Base-by-base conservation (phyloP, 35 echinoderm and acorn worm genomes). In the Patiria miniata region DNA sequence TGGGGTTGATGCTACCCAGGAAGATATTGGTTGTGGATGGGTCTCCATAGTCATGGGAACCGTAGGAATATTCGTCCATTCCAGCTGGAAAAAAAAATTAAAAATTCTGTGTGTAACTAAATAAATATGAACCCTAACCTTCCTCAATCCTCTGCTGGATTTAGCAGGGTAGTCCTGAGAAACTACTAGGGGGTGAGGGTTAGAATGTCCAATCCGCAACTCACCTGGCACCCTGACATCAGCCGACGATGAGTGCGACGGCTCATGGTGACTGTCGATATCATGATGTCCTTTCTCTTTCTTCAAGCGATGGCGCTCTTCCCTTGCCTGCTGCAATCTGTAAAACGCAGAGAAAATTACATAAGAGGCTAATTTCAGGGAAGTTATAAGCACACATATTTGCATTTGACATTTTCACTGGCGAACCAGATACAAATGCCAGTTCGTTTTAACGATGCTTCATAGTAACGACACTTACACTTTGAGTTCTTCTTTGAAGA, bases 401-500 rank as follows among this genome's bases (percentile, higher is more conserved):
- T n/a, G n/a, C n/a, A n/a, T n/a, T n/a, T n/a, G n/a, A n/a, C n/a
- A n/a, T n/a, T n/a, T n/a, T n/a, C n/a, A n/a, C n/a, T n/a, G n/a
- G n/a, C n/a, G n/a, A n/a, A n/a, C n/a, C n/a, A n/a, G n/a, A n/a
- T n/a, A n/a, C n/a, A n/a, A n/a, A n/a, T n/a, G n/a, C n/a, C n/a
- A n/a, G n/a, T n/a, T n/a, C n/a, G n/a, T n/a, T n/a, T n/a, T n/a
- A n/a, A n/a, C n/a, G n/a, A n/a, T n/a, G n/a, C n/a, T n/a, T n/a
- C n/a, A n/a, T n/a, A n/a, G n/a, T n/a, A n/a, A n/a, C n/a, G n/a
- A n/a, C n/a, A n/a, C 95, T 97, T 90, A 97, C 95, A 94, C 81
- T 91, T 92, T 93, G 33, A 97, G 84, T 86, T 97, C 95, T 83
- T 97, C 95, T 86, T 94, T 94, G 78, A 97, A 97, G 7, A 94